Evolutionary conservation across 2,113 vertebrate genomes (phyloP), one percentile per base, ranked within the genome.

Genomic region (Campylomormyrus numenius): DNA sequence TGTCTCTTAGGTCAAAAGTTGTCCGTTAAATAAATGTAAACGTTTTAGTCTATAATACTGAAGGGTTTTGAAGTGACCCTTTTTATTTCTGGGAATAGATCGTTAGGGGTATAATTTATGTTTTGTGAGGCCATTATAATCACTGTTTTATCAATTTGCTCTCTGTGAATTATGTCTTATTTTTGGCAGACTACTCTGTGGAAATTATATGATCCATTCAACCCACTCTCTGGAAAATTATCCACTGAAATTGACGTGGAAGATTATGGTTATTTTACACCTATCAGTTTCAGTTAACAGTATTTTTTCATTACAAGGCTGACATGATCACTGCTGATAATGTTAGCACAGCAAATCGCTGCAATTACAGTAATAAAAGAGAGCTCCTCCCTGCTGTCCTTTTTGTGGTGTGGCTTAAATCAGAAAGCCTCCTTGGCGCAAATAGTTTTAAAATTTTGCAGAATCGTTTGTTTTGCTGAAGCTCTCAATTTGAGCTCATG

Each of bases 351-450:
- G 83, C 19, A 85, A 85, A 85, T 85, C 39, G 2, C 13, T 85
- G 45, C 89, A 62, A 90, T 87, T 90, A 86, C 85, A 86, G 83
- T 58, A 88, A 86, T 74, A 85, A 85, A 70, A 89, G 46, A 19
- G 4, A 42, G 35, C 15, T 39, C 83, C 88, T 90, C 35, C 11
- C 39, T n/a, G 3, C 45, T 85, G 21, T n/a, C 45, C 39, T 48
- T 46, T 85, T 5, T 85, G 39, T 85, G 83, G 10, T 84, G 10
- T 11, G 21, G 80, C 17, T 84, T 84, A 42, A 46, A 21, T 84
- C 24, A 84, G 80, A 24, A 84, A 84, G 42, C 19, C 17, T 46
- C 80, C 21, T 24, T 21, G 8, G 10, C 10, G 31, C 15, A 80
- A 35, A 42, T 15, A 80, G 35, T 6, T 42, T 42, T 42, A 35